Conservation (phyloP, 2,113 vertebrate genomes). For the Jaculus jaculus region DNA sequence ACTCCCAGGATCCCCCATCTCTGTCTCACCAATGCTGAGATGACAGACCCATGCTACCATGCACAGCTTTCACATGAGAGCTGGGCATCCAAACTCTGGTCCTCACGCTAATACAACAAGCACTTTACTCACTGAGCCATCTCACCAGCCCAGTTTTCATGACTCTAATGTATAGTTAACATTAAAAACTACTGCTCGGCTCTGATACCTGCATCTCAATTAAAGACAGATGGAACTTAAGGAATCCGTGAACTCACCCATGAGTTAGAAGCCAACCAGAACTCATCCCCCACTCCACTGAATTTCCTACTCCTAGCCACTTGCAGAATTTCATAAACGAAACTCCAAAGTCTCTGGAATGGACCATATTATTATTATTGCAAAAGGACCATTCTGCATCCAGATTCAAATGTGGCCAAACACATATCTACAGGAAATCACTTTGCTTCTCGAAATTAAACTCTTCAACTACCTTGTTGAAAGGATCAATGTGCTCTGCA, state of each 20-base stretch:
- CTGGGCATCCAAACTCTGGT: no score
- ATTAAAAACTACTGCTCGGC: not conserved
- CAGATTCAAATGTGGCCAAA: slow-evolving; percentile 49
- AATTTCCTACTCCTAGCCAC: not conserved
- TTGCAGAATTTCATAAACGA: not conserved
- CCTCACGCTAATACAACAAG: no score
- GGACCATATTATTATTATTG: not conserved
- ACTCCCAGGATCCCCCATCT: no score
- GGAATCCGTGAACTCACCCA: not conserved
- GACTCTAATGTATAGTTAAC: no score
- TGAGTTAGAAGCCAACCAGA: not conserved
- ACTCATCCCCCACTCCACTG: not conserved
- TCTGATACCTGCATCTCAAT: not conserved
- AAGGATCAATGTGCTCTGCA: slow-evolving; percentile 54
- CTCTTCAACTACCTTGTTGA: slow-evolving; percentile 61
- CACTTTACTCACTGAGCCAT: no score
- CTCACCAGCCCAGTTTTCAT: no score
- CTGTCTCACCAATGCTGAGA: not conserved
- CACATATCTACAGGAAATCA: slow-evolving; percentile 33
- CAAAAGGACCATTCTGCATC: not conserved
- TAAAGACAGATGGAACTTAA: not conserved
- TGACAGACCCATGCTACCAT: not conserved
- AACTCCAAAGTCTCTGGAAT: not conserved
- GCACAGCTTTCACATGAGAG: no score
- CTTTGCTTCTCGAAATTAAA: slow-evolving; percentile 62